These are phyloP conservation scores for Eucriotettix oculatus DNA, from an alignment of 2,888 invertebrate genomes.

Conservation along the genomic window DNA sequence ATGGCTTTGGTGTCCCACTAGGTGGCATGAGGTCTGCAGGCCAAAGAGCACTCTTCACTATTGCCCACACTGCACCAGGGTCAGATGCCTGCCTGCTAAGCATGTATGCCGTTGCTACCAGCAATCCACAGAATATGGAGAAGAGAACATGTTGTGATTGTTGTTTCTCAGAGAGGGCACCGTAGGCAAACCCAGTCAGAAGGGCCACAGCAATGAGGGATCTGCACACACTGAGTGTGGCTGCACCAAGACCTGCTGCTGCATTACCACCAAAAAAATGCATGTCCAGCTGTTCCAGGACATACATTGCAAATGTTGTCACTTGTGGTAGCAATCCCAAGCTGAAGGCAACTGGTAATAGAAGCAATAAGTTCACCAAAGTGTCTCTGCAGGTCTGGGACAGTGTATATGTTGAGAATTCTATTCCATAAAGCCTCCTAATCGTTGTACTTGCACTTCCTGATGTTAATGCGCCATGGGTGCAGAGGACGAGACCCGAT, in stretches of 20 bases:
- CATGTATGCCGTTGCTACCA: conserved; percentile 81
- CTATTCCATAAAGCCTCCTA: conserved; percentile 24
- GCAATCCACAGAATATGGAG: conserved; percentile 82
- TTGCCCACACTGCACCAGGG: conserved; percentile 74
- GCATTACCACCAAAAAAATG: conserved; percentile 54
- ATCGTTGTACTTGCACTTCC: conserved; percentile 20
- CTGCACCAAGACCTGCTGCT: conserved; percentile 65
- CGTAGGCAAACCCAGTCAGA: conserved; percentile 75
- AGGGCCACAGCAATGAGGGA: conserved; percentile 64
- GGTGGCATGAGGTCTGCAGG: conserved; percentile 31
- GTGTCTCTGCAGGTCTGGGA: conserved; percentile 53
- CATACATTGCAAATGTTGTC: conserved; percentile 90
- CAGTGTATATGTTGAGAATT: conserved; percentile 40
- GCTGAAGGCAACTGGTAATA: conserved; percentile 88
- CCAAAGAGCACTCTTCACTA: conserved; percentile 64
- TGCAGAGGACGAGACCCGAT: conserved; percentile 21
- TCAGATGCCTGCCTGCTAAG: conserved; percentile 85
- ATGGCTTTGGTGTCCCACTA: neutral
- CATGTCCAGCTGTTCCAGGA: conserved; percentile 69
- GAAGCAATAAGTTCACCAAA: conserved; percentile 61
- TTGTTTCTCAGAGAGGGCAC: conserved; percentile 67
- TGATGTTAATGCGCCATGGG: conserved; percentile 25
- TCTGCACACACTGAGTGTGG: conserved; percentile 64
- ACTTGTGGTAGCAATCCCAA: conserved; percentile 93
- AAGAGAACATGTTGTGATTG: conserved; percentile 82